These are phyloP conservation scores for Tamias sibiricus DNA, from an alignment of 2,113 vertebrate genomes.

Conservation along the genomic window DNA sequence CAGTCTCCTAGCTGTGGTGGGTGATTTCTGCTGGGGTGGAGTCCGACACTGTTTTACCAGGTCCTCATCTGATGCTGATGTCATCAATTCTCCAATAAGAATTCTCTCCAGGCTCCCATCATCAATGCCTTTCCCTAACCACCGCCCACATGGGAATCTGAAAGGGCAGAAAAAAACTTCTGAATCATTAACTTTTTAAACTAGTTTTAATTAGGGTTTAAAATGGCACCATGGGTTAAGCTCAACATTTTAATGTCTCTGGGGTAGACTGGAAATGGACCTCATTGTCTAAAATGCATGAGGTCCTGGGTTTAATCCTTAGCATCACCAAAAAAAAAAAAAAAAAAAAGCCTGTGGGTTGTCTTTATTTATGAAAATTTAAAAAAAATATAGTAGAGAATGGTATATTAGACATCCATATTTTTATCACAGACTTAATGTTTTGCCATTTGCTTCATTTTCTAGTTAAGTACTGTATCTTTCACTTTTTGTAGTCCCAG, in stretches of 20 bases:
- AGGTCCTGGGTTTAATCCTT: neutral
- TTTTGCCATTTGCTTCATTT: neutral
- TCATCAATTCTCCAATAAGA: conserved; percentile 93
- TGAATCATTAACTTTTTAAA: neutral
- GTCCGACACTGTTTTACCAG: conserved; percentile 91
- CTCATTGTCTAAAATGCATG: neutral
- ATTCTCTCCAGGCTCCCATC: conserved; percentile 96
- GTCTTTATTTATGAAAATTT: neutral
- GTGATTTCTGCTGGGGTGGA: conserved; percentile 93
- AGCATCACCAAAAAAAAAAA: no score
- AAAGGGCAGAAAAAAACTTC: neutral
- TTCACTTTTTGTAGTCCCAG: neutral
- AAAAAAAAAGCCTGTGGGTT: neutral
- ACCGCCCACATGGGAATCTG: conserved; percentile 95
- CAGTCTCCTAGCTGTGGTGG: conserved; percentile 88
- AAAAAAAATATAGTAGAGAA: conserved; percentile 18
- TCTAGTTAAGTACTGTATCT: neutral
- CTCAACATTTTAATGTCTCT: neutral
- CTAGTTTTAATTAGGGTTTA: neutral
- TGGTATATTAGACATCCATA: neutral
- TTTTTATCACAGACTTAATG: neutral
- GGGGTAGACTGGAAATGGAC: neutral
- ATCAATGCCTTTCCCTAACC: conserved; percentile 95
- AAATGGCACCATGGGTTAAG: neutral
- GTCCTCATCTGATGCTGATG: conserved; percentile 88